Evolutionary conservation across 2,797 vertebrate species (phyloP).

Genomic region (Artibeus jamaicensis): DNA sequence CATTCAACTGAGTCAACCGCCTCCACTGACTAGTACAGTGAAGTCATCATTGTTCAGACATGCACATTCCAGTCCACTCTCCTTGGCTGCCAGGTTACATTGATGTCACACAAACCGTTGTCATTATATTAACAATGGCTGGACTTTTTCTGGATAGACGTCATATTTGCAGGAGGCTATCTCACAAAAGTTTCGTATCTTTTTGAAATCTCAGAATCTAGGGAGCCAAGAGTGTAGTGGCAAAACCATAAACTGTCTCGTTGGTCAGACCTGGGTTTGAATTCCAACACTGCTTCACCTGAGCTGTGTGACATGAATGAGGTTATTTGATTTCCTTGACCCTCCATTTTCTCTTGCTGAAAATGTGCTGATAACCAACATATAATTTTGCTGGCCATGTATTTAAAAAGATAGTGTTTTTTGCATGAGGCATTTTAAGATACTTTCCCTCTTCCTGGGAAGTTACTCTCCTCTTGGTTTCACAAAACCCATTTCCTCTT

Average conservation of each 20-base stretch:
- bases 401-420: neutral
- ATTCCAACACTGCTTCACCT: neutral
- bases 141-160: neutral
- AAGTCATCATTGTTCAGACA: neutral
- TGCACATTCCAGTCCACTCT: neutral
- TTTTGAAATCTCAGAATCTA: neutral
- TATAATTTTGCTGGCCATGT: neutral
- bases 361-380: neutral
- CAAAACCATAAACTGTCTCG: neutral
- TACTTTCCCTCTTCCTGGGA: neutral
- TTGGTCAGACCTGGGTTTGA: neutral
- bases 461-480: neutral
- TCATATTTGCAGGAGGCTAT: neutral
- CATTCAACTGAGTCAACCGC: neutral
- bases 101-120: neutral
- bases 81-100: neutral
- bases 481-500: neutral
- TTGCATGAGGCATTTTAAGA: neutral
- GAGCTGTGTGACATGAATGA: accelerated
- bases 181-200: neutral
- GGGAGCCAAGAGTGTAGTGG: neutral
- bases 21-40: neutral
- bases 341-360: accelerated
- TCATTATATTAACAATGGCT: neutral
- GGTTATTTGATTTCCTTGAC: accelerated